These are phyloP conservation scores for Macropis europaea DNA, from an alignment of 2,888 invertebrate genomes.

Conservation along the genomic window DNA sequence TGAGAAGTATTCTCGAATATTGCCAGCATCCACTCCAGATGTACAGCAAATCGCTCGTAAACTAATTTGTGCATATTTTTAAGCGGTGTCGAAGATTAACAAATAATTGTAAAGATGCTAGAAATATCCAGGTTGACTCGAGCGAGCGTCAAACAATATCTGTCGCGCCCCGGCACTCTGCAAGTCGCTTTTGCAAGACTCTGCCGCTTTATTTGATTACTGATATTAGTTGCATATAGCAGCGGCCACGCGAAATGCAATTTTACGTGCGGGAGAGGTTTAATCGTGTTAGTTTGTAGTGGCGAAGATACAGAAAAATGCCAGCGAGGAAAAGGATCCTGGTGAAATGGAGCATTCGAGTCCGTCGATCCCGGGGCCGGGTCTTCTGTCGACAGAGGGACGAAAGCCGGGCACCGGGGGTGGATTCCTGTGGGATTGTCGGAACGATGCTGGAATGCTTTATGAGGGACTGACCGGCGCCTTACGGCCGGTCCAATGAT, in stretches of 20 bases:
- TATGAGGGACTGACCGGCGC: constrained; percentile 74
- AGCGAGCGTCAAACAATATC: no score
- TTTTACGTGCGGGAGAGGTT: constrained; percentile 29
- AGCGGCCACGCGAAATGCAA: constrained; percentile 25
- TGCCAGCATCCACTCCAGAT: no score
- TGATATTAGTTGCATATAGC: no score
- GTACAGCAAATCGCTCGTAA: no score
- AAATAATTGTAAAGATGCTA: no score
- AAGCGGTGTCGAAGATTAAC: no score
- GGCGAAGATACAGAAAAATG: constrained; percentile 37
- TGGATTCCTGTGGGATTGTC: constrained; percentile 74
- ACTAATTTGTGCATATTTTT: no score
- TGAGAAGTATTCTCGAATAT: no score
- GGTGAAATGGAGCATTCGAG: constrained; percentile 42
- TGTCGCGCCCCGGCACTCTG: no score
- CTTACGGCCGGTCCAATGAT: constrained; percentile 70
- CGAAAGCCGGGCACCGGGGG: constrained; percentile 60
- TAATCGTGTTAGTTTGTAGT: constrained; percentile 35
- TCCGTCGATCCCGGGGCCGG: constrained; percentile 42
- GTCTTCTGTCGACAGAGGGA: constrained; percentile 49
- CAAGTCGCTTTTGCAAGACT: neutral
- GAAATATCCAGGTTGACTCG: no score
- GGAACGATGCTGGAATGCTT: constrained; percentile 75
- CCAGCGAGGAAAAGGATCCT: constrained; percentile 34
- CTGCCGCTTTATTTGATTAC: no score